Evolutionary conservation across 2,888 invertebrate genomes (phyloP).

Genomic region (Zaprionus bogoriensis): DNA sequence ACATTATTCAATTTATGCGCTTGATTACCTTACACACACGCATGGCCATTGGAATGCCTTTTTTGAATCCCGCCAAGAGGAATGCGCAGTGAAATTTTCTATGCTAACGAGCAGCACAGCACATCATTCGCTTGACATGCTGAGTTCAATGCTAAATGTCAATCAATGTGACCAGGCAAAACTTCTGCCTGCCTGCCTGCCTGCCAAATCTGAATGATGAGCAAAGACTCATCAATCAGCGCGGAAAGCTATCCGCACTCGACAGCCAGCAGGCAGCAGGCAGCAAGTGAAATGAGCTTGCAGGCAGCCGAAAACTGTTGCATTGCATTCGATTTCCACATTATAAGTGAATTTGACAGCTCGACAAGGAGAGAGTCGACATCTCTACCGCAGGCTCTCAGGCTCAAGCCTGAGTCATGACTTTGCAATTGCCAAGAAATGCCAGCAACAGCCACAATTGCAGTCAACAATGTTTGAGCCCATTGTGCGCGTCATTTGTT

Average conservation of each 20-base stretch:
- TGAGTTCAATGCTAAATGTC: slow-evolving; percentile 73
- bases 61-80: slow-evolving; percentile 40
- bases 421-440: neutral
- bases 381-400: slow-evolving; percentile 24
- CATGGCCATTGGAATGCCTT: neutral
- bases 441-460: slow-evolving; percentile 6
- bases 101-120: slow-evolving; percentile 6
- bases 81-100: slow-evolving; percentile 61
- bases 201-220: slow-evolving; percentile 34
- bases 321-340: slow-evolving; percentile 43
- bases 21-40: slow-evolving; percentile 36
- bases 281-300: slow-evolving; percentile 19
- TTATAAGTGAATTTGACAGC: slow-evolving; percentile 51
- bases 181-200: neutral
- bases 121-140: slow-evolving; percentile 36
- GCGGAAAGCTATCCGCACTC: neutral
- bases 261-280: slow-evolving; percentile 14
- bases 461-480: too few relatives aligned
- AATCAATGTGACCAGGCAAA: slow-evolving; percentile 61
- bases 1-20: slow-evolving; percentile 41
- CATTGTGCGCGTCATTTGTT: slow-evolving; percentile 25
- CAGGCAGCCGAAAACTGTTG: slow-evolving; percentile 23
- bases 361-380: slow-evolving; percentile 39
- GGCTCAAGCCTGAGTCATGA: neutral
- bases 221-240: slow-evolving; percentile 60